Base-by-base conservation (phyloP, 2,888 invertebrate species). In the Autographa gamma region DNA sequence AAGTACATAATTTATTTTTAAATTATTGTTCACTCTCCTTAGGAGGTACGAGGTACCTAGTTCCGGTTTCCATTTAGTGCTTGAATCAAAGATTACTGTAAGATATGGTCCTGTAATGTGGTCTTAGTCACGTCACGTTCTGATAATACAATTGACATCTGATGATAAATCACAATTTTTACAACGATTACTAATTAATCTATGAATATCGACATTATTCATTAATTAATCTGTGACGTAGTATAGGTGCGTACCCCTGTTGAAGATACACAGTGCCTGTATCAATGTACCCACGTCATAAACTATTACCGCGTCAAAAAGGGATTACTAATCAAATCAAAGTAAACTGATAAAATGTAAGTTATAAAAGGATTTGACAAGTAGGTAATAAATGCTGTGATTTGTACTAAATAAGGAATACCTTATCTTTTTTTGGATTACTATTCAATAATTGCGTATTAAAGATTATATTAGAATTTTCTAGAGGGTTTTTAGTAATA, bases 301-400 rank as follows among this genome's bases (percentile, higher is more conserved):
- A 19, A 56, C 19, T 25, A 25, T 56, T 56, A 11, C 25, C 25
- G 11, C 11, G 25, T 25, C 54, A 56, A 25, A 25, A 9, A 25
- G 13, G 54, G 25, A 56, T 56, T 56, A 56, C 54, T 25, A 56
- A 56, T 56, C 54, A 56, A 56, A 56, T 19, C 14, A 25, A 56
- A 25, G 11, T 25, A 48, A 48, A 25, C 54, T 25, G 54, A 56
- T 56, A 56, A 56, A 56, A 56, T 19, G 9, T 9, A 25, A 56
- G 19, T 56, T 56, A 56, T 56, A 56, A 56, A 56, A 25, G 4
- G 54, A 56, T 56, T 56, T 56, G 54, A 56, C 54, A 54, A 14
- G 52, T n/a, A n/a, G n/a, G n/a, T 54, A 19, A 54, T 54, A 54
- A 54, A 54, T 11, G 19, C 54, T 56, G 9, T 56, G 54, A 56